Percentiles rank a stretch among this genome's conserved stretches.
These are phyloP conservation scores for Apis dorsata DNA, from an alignment of 1,140 invertebrate species.

Conservation along the genomic window DNA sequence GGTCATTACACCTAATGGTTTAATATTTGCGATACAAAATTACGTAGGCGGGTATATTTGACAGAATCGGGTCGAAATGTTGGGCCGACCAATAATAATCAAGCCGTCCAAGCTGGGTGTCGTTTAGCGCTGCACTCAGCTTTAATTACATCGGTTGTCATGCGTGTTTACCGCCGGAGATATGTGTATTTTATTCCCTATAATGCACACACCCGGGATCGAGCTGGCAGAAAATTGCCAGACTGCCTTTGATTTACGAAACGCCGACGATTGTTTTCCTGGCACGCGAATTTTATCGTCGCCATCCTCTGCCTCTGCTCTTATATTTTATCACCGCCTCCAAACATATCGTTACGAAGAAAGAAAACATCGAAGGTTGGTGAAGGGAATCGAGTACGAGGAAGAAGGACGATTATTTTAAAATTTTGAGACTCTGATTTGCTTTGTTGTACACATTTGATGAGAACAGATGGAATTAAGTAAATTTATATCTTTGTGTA, in stretches of 20 bases:
- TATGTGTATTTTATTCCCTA: conserved; percentile 45
- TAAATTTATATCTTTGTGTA: too few species aligned
- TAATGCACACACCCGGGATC: conserved; percentile 15
- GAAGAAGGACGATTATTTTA: background rate
- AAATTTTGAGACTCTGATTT: background rate
- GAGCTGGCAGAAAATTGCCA: conserved; percentile 11
- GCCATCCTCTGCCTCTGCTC: background rate
- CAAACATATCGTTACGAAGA: background rate
- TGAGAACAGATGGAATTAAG: too few species aligned
- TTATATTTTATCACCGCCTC: background rate
- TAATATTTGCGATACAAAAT: conserved; percentile 66
- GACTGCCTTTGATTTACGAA: conserved; percentile 22
- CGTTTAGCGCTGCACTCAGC: conserved; percentile 60
- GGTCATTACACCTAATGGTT: conserved; percentile 65
- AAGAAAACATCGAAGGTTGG: background rate
- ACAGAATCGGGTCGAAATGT: conserved; percentile 64
- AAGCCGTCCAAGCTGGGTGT: conserved; percentile 60
- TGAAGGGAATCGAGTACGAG: background rate
- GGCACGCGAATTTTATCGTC: background rate
- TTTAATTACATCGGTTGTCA: conserved; percentile 67
- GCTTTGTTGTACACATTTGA: too few species aligned
- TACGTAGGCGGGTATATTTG: conserved; percentile 56
- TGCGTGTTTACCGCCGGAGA: conserved; percentile 60
- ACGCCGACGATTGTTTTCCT: conserved; percentile 10
- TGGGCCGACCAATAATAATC: conserved; percentile 65